phyloP scores from a whole-genome alignment of 2,888 invertebrate genomes.

The Leptodirus hochenwartii region DNA sequence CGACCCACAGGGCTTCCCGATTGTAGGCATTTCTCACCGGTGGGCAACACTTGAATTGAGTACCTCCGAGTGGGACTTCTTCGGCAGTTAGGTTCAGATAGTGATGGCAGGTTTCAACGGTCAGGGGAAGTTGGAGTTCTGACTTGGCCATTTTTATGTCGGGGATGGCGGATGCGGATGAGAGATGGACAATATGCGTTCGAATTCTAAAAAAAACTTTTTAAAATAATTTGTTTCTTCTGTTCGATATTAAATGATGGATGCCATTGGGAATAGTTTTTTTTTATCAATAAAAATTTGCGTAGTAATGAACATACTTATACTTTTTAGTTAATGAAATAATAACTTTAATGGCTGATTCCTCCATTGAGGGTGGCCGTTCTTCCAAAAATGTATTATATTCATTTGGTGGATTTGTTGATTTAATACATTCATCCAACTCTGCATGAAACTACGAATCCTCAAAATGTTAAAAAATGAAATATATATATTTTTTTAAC shows the following conservation, averaged over 20 bases:
- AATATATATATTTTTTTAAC: conserved; percentile 12
- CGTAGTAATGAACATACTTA: conserved; percentile 24
- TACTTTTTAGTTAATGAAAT: conserved; percentile 35
- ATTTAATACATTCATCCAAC: conserved; percentile 27
- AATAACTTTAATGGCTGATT: conserved; percentile 41
- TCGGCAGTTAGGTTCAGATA: conserved; percentile 46
- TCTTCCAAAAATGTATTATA: conserved; percentile 45
- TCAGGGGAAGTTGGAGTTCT: conserved; percentile 37
- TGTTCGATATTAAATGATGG: conserved; percentile 4
- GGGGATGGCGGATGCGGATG: conserved; percentile 39
- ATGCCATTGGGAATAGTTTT: no score
- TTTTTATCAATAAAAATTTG: no score
- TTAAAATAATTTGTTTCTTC: no score
- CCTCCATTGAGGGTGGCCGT: conserved; percentile 47
- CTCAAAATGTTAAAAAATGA: conserved; percentile 6
- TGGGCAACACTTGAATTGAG: conserved; percentile 55
- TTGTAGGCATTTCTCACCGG: conserved; percentile 46
- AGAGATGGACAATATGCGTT: conserved; percentile 51
- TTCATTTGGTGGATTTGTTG: conserved; percentile 15
- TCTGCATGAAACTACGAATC: conserved; percentile 52
- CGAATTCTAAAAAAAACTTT: conserved; percentile 31
- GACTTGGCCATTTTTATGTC: conserved; percentile 34
- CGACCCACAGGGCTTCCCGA: conserved; percentile 45
- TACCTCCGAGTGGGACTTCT: conserved; percentile 39
- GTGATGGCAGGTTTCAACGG: conserved; percentile 58